These are phyloP conservation scores for Heliconius himera DNA, from an alignment of 1,140 invertebrate species.

Conservation along the genomic window DNA sequence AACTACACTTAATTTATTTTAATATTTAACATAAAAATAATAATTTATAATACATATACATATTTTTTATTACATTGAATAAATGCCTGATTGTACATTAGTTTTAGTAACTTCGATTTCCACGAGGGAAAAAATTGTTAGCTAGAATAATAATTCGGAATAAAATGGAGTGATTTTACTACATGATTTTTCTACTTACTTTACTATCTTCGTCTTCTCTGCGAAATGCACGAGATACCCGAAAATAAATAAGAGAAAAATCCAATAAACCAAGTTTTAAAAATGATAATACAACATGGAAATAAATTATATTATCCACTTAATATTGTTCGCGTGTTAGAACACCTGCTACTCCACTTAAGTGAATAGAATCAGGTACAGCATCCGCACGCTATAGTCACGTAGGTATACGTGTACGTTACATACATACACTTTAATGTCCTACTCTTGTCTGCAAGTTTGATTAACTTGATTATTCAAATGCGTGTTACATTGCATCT, in stretches of 20 bases:
- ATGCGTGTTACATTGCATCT: not conserved
- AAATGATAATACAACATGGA: not conserved
- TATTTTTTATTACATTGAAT: no score
- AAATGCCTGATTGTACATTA: no score
- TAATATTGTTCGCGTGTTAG: constrained; percentile 2
- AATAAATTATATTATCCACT: constrained; percentile 6
- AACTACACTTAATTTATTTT: no score
- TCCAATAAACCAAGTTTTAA: not conserved
- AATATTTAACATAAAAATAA: no score
- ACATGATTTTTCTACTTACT: no score
- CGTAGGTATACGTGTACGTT: not conserved
- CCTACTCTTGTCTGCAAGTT: not conserved
- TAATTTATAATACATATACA: no score
- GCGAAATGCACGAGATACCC: not conserved
- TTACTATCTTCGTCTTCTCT: not conserved
- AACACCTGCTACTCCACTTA: constrained; percentile 1
- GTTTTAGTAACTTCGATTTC: no score
- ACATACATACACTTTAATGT: not conserved
- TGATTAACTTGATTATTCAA: constrained; percentile 1
- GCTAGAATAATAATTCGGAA: no score
- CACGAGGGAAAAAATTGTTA: no score
- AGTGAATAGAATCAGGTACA: not conserved
- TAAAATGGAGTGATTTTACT: not conserved
- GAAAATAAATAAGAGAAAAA: not conserved
- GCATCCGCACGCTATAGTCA: not conserved